A percentile compares a stretch with the other conserved stretches of the same genome.
Conservation (phyloP, 2,113 vertebrate species). For the Chauna torquata region DNA sequence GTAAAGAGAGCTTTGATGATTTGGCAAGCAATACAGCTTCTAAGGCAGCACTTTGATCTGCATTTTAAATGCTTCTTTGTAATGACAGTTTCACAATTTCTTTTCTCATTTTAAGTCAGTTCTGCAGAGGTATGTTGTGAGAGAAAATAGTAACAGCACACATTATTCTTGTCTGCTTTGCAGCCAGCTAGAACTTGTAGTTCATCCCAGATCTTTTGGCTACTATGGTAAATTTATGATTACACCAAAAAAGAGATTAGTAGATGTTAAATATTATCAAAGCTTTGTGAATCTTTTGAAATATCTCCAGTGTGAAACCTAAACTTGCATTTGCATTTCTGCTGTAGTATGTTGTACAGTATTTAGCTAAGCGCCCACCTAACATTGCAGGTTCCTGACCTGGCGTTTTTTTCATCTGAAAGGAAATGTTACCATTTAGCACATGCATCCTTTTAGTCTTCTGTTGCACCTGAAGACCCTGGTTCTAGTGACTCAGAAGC, state of each 20-base stretch:
- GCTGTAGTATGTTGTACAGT: background rate
- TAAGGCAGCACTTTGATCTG: constrained; percentile 43
- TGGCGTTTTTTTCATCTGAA: background rate
- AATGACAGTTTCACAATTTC: constrained; percentile 40
- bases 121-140: constrained; percentile 21
- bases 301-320: constrained; percentile 31
- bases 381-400: background rate
- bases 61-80: constrained; percentile 65
- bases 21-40: constrained; percentile 32
- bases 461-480: background rate
- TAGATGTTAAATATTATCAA: constrained; percentile 62
- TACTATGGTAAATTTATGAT: constrained; percentile 38
- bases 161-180: background rate
- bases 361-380: background rate
- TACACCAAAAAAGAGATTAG: constrained; percentile 59
- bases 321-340: constrained; percentile 17
- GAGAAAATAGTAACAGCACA: constrained; percentile 57
- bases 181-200: constrained; percentile 62
- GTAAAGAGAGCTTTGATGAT: constrained; percentile 48
- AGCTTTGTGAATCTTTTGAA: constrained; percentile 56
- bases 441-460: background rate
- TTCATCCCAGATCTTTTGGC: constrained; percentile 61
- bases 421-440: background rate
- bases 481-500: background rate
- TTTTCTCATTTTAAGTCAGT: constrained; percentile 13